Evolutionary conservation across 2,113 vertebrate species (phyloP).

Genomic region (Thamnaconus septentrionalis): DNA sequence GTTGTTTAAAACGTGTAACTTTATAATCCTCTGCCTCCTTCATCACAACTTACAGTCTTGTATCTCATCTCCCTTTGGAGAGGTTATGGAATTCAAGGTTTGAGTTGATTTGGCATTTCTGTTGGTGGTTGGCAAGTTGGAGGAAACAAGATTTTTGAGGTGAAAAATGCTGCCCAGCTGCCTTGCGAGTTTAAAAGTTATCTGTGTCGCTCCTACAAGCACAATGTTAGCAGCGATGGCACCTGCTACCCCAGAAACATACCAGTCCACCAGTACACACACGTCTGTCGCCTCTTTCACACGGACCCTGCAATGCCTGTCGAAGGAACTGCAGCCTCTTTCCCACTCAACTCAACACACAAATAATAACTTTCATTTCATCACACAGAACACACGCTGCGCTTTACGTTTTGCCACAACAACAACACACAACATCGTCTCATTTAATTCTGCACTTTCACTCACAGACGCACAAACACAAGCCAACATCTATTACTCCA

Average conservation of each 20-base stretch:
- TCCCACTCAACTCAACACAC: background rate
- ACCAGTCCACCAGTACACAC: background rate
- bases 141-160: too few relatives aligned
- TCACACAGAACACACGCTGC: background rate
- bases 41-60: too few relatives aligned
- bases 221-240: too few relatives aligned
- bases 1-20: too few relatives aligned
- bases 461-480: background rate
- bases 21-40: too few relatives aligned
- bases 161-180: too few relatives aligned
- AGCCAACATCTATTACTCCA: background rate
- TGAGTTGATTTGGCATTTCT: too few relatives aligned
- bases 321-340: background rate
- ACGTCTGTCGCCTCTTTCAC: background rate
- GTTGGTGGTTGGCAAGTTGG: too few relatives aligned
- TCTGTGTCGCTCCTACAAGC: too few relatives aligned
- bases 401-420: background rate
- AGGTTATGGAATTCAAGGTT: too few relatives aligned
- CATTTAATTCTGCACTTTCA: conserved; percentile 14
- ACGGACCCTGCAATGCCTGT: background rate
- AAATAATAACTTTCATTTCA: background rate
- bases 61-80: too few relatives aligned
- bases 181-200: too few relatives aligned
- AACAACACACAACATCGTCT: conserved; percentile 15
- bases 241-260: background rate